Base-by-base conservation (phyloP, 1,140 invertebrate genomes). In the Anoplophora glabripennis region DNA sequence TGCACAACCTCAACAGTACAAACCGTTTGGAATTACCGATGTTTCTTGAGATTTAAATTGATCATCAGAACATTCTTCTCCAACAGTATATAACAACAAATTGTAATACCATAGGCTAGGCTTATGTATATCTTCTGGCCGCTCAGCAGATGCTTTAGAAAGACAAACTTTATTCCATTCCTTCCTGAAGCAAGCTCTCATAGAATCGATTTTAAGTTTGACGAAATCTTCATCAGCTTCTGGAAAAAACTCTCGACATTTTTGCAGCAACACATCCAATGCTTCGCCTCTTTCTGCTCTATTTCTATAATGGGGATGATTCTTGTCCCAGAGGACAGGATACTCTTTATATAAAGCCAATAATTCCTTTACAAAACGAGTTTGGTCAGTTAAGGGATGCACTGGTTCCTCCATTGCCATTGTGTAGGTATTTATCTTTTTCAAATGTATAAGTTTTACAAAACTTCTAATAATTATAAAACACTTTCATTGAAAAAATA, bases 91-190 rank as follows among this genome's bases (percentile, higher is more conserved):
- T 28, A 59, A 47, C 33, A 68, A 33, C 10, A 66, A 37, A 57
- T 64, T 54, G 37, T 68, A 68, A 47, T 68, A 68, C 66, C 66
- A 68, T 15, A 68, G 53, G 3, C 35, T 44, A 9, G 67, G 67
- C 34, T 56, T 56, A 49, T 66, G 64, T 11, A 62, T 49, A n/a
- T 68, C 53, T 44, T 59, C 52, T 8, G 51, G 33, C 42, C n/a
- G 0, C 14, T 48, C 38, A n/a, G 35, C 45, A n/a, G 17, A 46
- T 33, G 41, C 47, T 49, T 51, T 44, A 10, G 61, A 63, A 11
- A 33, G 9, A 35, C 46, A 28, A 15, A 66, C 64, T 57, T 68
- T 68, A 52, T 44, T 61, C 38, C 56, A 36, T 52, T 68, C 67
- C 47, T 60, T 61, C 9, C 67, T 48, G 52, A 68, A 68, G 12